phyloP scores from a whole-genome alignment of 2,888 invertebrate species.

The Caenorhabditis wallacei region DNA sequence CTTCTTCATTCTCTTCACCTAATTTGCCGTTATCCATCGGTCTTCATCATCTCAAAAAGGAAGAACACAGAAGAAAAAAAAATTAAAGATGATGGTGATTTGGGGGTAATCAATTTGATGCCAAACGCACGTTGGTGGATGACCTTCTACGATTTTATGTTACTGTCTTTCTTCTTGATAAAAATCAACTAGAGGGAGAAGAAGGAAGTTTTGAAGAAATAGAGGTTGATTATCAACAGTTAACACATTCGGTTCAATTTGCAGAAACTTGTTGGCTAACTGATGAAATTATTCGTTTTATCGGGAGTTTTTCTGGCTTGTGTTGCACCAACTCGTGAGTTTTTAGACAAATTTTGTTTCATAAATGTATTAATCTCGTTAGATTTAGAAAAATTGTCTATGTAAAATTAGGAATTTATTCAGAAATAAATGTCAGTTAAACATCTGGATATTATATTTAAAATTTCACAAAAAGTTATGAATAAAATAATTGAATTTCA shows the following conservation, averaged over 20 bases:
- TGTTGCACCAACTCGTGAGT: slow-evolving; percentile 41
- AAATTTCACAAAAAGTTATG: too few species aligned
- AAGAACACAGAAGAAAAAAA: slow-evolving; percentile 51
- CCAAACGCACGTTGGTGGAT: slow-evolving; percentile 49
- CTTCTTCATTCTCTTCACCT: slow-evolving; percentile 1
- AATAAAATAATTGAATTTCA: too few species aligned
- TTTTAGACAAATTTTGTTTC: too few species aligned
- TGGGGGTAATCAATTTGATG: slow-evolving; percentile 46
- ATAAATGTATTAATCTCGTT: too few species aligned
- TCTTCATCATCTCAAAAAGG: slow-evolving; percentile 17
- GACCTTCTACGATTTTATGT: slow-evolving; percentile 55
- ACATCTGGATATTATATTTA: too few species aligned
- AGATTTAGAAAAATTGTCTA: too few species aligned
- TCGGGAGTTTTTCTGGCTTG: slow-evolving; percentile 36
- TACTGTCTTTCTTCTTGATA: slow-evolving; percentile 46
- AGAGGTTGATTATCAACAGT: slow-evolving; percentile 16
- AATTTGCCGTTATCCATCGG: slow-evolving; percentile 37
- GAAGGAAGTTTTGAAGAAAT: slow-evolving; percentile 29
- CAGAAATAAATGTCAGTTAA: slow-evolving; percentile 38
- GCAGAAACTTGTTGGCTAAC: slow-evolving; percentile 13
- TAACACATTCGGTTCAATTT: slow-evolving; percentile 33
- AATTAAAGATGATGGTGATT: slow-evolving; percentile 12
- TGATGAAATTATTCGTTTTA: slow-evolving; percentile 29
- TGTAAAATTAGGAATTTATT: too few species aligned
- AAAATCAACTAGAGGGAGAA: slow-evolving; percentile 15